Evolutionary conservation across 1,140 invertebrate species (phyloP), one percentile per base, ranked within the genome.

Genomic region (Lysiphlebus fabarum): DNA sequence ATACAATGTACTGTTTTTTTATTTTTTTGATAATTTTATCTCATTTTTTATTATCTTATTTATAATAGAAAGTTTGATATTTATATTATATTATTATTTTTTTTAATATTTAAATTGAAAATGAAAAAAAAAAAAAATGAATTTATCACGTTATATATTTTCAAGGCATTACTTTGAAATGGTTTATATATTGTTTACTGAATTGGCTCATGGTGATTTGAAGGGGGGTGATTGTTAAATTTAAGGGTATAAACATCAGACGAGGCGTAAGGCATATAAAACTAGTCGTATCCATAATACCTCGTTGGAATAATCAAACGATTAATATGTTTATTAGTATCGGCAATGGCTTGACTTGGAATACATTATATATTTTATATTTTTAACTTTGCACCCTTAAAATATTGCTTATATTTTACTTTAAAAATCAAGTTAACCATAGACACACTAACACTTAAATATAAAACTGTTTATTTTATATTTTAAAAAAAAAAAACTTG

Each of bases 241-340:
- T 37, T 48, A 26, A 42, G 53, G 48, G 51, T 36, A 61, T 62
- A 59, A 61, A 58, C 55, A 62, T 53, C 60, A 65, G 59, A 44
- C 55, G 59, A 65, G 59, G 59, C 59, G 59, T 62, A 64, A 64
- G 62, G 57, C 61, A 67, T 67, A 67, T 67, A 67, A 65, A 26
- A 26, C 17, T 43, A 60, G 58, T 48, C 59, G 58, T 63, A 65
- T 62, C 62, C 62, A 61, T 63, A 67, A 65, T 65, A 51, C 63
- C 62, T 62, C 61, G 59, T 68, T 65, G 62, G 68, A 63, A 70
- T 70, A 70, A 70, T 70, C 68, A 70, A 70, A 68, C 68, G 66
- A 70, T 70, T 70, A 70, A 68, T 70, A 70, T 68, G 68, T 70
- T 70, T 70, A 70, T 70, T 68, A 68, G 66, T 70, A 70, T 70